Base-by-base conservation (phyloP, 1,140 invertebrate genomes). In the Aphelinus certus region DNA sequence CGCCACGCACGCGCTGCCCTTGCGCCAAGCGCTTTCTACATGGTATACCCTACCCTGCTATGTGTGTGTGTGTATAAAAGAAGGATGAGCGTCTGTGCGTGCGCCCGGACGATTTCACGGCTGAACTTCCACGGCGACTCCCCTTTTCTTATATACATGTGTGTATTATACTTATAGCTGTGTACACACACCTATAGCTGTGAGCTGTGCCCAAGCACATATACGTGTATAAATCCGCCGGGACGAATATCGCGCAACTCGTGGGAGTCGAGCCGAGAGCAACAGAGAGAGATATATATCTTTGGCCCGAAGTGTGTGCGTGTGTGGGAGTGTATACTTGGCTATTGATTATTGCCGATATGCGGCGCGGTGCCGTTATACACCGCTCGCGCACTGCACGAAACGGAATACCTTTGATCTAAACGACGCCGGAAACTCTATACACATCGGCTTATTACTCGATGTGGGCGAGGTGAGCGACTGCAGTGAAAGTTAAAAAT, bases 391-490 rank as follows among this genome's bases (percentile, higher is more conserved):
- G 42, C 58, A 6, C 9, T 43, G 6, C 53, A 9, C 61, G 67
- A 70, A 70, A 70, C 7, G 7, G 45, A 70, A 70, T 70, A 70
- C 56, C 67, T 70, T 70, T 70, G 67, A 70, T 61, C 67, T 49
- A 4, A 2, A 47, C 46, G 47, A 4, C 10, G 26, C 4, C 6
- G 0, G 45, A 7, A 60, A 45, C 42, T 1, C 58, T 26, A 60
- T 60, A 60, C 58, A 43, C 57, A 58, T 58, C 57, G 57, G 26
- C 43, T 42, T 58, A n/a, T 58, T 42, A 6, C 5, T 58, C 7
- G 26, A 26, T 26, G 26, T 26, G 26, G 26, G 26, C 26, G 26
- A 26, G 26, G 26, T 26, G 26, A 26, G 26, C 26, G 26, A 26
- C 26, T 26, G 26, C 26, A 26, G 26, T 26, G 26, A 26, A 26